These are phyloP conservation scores for Dinothrombium tinctorium DNA, from an alignment of 1,140 invertebrate species.

Conservation along the genomic window DNA sequence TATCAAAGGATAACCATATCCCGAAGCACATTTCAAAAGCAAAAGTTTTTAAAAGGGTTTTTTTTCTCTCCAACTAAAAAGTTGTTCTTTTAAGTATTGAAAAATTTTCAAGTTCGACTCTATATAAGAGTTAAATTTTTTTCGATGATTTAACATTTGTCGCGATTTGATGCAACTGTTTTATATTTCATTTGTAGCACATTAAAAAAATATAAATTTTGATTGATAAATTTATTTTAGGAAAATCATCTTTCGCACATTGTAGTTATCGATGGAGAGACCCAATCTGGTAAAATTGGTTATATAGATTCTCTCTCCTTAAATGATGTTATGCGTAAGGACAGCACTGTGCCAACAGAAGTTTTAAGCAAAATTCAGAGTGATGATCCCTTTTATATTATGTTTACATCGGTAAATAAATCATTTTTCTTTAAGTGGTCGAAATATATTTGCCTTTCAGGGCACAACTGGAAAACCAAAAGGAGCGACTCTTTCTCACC, in stretches of 20 bases:
- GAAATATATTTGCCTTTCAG: slow-evolving; percentile 16
- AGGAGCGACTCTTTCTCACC: slow-evolving; percentile 55
- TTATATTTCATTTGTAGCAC: not conserved
- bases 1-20: too few species aligned
- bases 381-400: slow-evolving; percentile 9
- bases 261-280: not conserved
- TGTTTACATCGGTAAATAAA: slow-evolving; percentile 7
- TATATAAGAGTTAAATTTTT: too few species aligned
- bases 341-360: not conserved
- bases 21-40: too few species aligned
- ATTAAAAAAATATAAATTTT: not conserved
- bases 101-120: too few species aligned
- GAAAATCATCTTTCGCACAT: not conserved
- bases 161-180: too few species aligned
- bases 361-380: not conserved
- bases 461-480: slow-evolving; percentile 70
- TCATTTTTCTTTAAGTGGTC: not conserved
- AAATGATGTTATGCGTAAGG: not conserved
- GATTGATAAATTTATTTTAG: not conserved
- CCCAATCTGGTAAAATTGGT: not conserved
- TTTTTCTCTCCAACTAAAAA: too few species aligned
- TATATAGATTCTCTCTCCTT: not conserved
- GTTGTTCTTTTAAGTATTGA: too few species aligned
- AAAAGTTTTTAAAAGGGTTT: too few species aligned
- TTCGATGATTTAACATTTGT: too few species aligned